These are phyloP conservation scores for Psophia crepitans DNA, from an alignment of 2,113 vertebrate genomes.

Conservation along the genomic window DNA sequence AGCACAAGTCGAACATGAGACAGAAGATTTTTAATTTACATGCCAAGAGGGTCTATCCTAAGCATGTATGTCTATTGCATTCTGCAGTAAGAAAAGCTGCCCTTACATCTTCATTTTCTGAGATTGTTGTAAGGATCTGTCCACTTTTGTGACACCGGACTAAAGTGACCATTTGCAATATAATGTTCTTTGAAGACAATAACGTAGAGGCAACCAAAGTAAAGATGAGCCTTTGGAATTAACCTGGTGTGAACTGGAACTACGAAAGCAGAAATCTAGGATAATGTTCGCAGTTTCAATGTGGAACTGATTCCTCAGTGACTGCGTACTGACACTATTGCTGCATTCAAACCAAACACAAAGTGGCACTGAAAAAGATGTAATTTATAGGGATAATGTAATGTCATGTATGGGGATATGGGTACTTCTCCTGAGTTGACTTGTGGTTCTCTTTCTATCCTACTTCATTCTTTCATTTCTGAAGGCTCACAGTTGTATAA, in stretches of 20 bases:
- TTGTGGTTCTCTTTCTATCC: background rate
- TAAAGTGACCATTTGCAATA: background rate
- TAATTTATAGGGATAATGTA: background rate
- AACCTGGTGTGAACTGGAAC: background rate
- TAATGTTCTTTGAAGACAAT: background rate
- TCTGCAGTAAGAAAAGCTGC: background rate
- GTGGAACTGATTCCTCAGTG: background rate
- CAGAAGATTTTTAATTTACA: background rate
- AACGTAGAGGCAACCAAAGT: background rate
- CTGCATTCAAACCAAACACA: background rate
- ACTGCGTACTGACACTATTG: background rate
- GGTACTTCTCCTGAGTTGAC: background rate
- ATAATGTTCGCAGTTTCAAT: background rate
- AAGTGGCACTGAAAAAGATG: background rate
- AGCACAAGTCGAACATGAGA: background rate
- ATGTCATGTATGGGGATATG: background rate
- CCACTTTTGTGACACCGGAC: background rate
- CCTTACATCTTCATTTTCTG: background rate
- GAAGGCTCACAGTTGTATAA: background rate
- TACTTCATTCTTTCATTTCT: background rate
- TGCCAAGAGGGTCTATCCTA: background rate
- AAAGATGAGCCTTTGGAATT: background rate
- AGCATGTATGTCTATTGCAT: background rate
- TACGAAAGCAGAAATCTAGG: background rate
- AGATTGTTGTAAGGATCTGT: background rate